Base-by-base conservation (phyloP, 2,888 invertebrate genomes). In the Neelides folsomi region DNA sequence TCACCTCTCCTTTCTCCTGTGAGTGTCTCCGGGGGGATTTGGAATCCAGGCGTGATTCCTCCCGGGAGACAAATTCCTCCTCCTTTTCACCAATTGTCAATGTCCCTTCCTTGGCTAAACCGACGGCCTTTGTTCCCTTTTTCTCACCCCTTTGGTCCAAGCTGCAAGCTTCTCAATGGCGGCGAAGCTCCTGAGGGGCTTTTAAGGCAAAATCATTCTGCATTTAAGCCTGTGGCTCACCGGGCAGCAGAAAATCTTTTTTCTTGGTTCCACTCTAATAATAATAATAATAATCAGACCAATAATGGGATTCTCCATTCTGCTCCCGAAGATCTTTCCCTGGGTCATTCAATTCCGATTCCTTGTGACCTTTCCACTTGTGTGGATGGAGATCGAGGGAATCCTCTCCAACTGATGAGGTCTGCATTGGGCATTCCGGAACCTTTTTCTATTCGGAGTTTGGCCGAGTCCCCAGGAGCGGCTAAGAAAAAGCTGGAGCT, bases 111-210 rank as follows among this genome's bases (percentile, higher is more conserved):
- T 8, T 64, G 64, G 64, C 49, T 64, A 7, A 27, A 27, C 7
- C 54, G 62, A 4, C 53, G 62, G 37, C 64, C 64, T 2, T 44
- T 64, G 12, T 64, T 64, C 44, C 64, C 64, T 2, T 64, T 64
- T 50, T 56, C 64, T n/a, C 64, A 64, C 44, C 64, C 64, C 15
- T 64, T 62, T 52, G 58, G 58, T 10, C 60, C 60, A n/a, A 54
- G 55, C 16, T 53, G 53, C 15, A 53, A 61, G 20, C 27, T 59
- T 15, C 52, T 54, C 9, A 13, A 40, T 49, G 4, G 47, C 54
- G 2, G 54, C 52, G 4, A 57, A 60, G 52, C 48, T 51, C 47
- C 36, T 44, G 19, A 36, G 48, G 48, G 41, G 12, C 51, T 13
- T 53, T 43, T 41, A 20, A 47, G 44, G 39, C 55, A 44, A 47